These are phyloP conservation scores for Knipowitschia caucasica DNA, from an alignment of 2,797 vertebrate genomes.

Conservation along the genomic window DNA sequence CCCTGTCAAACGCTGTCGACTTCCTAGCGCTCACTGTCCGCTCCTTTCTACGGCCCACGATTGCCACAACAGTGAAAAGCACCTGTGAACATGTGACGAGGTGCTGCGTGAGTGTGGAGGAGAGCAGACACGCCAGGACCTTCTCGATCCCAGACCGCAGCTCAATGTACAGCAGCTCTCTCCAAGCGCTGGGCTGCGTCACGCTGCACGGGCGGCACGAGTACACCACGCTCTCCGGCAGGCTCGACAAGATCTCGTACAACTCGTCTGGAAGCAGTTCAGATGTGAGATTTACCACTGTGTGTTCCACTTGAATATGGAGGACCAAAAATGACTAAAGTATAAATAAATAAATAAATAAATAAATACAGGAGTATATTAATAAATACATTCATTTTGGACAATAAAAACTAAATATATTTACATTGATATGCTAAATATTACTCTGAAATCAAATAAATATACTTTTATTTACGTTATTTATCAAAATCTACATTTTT, in stretches of 20 bases:
- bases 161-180: conserved; percentile 84
- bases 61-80: conserved; percentile 4
- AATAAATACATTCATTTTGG: too few species aligned
- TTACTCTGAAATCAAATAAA: too few species aligned
- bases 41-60: too few species aligned
- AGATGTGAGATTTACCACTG: background rate
- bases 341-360: too few species aligned
- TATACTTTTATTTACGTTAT: too few species aligned
- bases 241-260: conserved; percentile 89
- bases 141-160: conserved; percentile 84
- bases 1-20: too few species aligned
- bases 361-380: too few species aligned
- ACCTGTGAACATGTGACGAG: conserved; percentile 85
- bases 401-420: too few species aligned
- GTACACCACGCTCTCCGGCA: conserved; percentile 89
- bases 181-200: conserved; percentile 80
- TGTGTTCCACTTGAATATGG: background rate
- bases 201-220: conserved; percentile 85
- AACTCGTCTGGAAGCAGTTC: conserved; percentile 79
- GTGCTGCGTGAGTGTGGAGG: conserved; percentile 79
- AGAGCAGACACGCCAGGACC: conserved; percentile 84
- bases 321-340: too few species aligned
- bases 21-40: too few species aligned
- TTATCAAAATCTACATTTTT: too few species aligned
- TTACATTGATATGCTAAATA: too few species aligned